These are phyloP conservation scores for Mythimna loreyi DNA, from an alignment of 2,888 invertebrate genomes.

Conservation along the genomic window DNA sequence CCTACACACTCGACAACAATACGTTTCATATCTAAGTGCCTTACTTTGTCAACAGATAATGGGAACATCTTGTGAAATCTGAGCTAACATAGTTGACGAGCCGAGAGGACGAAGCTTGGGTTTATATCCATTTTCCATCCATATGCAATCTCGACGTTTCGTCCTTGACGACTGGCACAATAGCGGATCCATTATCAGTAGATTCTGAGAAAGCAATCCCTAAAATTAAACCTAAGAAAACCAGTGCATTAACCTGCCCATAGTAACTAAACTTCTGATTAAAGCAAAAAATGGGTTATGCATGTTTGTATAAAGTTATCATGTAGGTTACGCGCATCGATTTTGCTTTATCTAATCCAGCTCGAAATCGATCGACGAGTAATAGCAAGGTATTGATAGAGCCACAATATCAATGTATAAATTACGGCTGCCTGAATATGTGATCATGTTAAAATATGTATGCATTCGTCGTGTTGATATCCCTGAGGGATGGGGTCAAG, in stretches of 20 bases:
- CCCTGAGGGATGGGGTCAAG: slow-evolving; percentile 24
- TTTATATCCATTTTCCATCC: slow-evolving; percentile 1
- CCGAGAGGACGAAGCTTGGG: slow-evolving; percentile 16
- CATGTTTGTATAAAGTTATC: slow-evolving; percentile 8
- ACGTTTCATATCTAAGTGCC: slow-evolving; percentile 72
- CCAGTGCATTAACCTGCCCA: not conserved
- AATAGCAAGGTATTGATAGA: slow-evolving; percentile 13
- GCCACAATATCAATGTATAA: slow-evolving; percentile 36
- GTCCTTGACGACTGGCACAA: slow-evolving; percentile 27
- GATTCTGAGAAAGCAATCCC: not conserved
- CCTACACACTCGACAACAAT: slow-evolving; percentile 77
- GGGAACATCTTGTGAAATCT: slow-evolving; percentile 51
- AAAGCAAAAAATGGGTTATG: slow-evolving; percentile 21
- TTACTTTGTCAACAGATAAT: slow-evolving; percentile 69
- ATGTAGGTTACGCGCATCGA: slow-evolving; percentile 36
- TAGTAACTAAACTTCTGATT: not conserved
- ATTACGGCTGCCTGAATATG: slow-evolving; percentile 22
- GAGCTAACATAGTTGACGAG: slow-evolving; percentile 23
- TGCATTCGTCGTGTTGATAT: slow-evolving; percentile 23
- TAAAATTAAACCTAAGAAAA: not conserved
- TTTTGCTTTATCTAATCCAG: slow-evolving; percentile 56
- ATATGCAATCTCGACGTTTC: not conserved
- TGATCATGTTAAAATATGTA: slow-evolving; percentile 45
- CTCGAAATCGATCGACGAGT: slow-evolving; percentile 32
- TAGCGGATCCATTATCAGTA: not conserved